These are phyloP conservation scores for Corynorhinus townsendii DNA, from an alignment of 2,113 vertebrate species.

Conservation along the genomic window DNA sequence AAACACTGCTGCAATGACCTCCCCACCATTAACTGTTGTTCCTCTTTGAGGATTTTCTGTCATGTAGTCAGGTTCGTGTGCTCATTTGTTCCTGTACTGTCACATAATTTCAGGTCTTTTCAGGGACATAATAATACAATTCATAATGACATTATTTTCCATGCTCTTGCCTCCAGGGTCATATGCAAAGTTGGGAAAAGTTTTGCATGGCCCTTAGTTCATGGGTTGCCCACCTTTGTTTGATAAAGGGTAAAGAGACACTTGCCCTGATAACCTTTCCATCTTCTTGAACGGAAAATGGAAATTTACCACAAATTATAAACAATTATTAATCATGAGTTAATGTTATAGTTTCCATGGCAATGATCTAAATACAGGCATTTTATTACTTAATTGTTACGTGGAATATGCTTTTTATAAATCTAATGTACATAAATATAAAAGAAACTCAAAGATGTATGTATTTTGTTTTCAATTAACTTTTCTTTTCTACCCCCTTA, in stretches of 20 bases:
- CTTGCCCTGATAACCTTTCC: neutral
- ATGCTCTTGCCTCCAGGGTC: conserved; percentile 6
- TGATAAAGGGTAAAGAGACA: neutral
- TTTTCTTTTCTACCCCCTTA: neutral
- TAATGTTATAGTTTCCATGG: neutral
- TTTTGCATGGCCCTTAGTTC: neutral
- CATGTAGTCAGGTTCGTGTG: neutral
- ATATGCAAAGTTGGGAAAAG: neutral
- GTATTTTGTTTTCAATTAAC: neutral
- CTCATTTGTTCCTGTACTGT: conserved; percentile 9
- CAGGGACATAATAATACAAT: conserved; percentile 40
- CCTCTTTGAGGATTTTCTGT: neutral
- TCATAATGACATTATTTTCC: conserved; percentile 20
- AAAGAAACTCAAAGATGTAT: neutral
- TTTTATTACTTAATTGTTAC: conserved; percentile 12
- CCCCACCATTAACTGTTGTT: neutral
- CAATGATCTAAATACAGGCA: neutral
- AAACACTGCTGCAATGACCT: neutral
- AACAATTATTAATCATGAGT: neutral
- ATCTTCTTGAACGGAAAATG: neutral
- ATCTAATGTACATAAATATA: neutral
- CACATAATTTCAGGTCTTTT: conserved; percentile 47
- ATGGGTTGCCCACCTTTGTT: neutral
- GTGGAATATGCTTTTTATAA: conserved; percentile 14
- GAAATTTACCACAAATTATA: neutral